phyloP scores from a whole-genome alignment of 2,113 vertebrate species.

The Origma solitaria region DNA sequence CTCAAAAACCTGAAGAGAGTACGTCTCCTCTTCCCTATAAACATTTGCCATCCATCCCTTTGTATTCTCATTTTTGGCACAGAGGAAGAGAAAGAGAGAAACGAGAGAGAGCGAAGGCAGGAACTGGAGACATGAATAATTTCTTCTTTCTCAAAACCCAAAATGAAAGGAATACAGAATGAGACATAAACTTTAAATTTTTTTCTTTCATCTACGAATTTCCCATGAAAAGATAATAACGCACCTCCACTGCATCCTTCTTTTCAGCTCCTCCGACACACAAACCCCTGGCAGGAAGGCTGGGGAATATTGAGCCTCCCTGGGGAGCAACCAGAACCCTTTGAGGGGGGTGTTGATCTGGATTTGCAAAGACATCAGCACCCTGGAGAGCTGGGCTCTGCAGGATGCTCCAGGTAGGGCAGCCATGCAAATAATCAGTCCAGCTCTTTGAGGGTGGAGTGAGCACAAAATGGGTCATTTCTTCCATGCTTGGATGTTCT shows the following conservation, averaged over 20 bases:
- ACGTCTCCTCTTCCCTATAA: not conserved
- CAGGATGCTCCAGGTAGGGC: not conserved
- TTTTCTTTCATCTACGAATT: slow-evolving; percentile 10
- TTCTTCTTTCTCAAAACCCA: slow-evolving; percentile 8
- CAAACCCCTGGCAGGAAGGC: not conserved
- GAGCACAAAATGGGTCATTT: not conserved
- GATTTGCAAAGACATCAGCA: not conserved
- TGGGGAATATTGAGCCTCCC: not conserved
- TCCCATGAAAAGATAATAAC: not conserved
- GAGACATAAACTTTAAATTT: not conserved
- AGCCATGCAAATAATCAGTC: not conserved
- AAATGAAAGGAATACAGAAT: slow-evolving; percentile 37
- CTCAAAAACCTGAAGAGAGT: not conserved
- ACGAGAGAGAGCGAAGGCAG: not conserved
- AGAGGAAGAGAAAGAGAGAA: not conserved
- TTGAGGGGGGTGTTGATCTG: not conserved
- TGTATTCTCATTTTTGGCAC: not conserved
- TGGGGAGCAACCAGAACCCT: not conserved
- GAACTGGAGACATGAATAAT: slow-evolving; percentile 27
- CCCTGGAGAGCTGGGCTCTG: not conserved
- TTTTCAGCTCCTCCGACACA: fast-evolving
- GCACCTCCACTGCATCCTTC: not conserved
- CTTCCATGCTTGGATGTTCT: not conserved
- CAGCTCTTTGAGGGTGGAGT: not conserved
- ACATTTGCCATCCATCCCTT: slow-evolving; percentile 5